Base-by-base conservation (phyloP, 2,113 vertebrate species). In the Acrocephalus arundinaceus region DNA sequence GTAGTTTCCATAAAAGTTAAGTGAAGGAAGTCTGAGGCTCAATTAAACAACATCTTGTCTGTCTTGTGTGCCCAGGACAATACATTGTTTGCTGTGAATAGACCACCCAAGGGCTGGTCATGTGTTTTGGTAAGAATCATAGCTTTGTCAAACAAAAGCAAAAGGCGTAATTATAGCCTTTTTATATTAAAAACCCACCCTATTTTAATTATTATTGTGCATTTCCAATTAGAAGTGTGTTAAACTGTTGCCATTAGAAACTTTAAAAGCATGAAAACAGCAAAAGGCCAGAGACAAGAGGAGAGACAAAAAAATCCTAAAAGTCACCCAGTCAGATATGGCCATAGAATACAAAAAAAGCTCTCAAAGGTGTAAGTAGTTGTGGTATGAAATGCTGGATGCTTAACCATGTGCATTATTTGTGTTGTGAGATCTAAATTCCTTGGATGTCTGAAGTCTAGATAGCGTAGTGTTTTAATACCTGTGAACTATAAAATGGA, bases 41-140 rank as follows among this genome's bases (percentile, higher is more conserved):
- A 85, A 49, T 73, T 91, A 78, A 94, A 92, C 61, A 89, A 85
- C 93, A 95, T 94, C 91, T 89, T 96, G 61, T 91, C 87, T 92
- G 14, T 89, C 84, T 95, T 94, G 70, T 85, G 37, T 95, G 89
- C 89, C 81, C 77, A 89, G 89, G 93, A 97, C 93, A 97, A 82
- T 89, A 87, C 86, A 91, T 94, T 96, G 96, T 97, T 96, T 92
- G 76, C 76, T 95, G 51, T 95, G 93, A 96, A 96, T 96, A 86
- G 95, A 88, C 95, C 91, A 96, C 97, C 97, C 93, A 35, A 96
- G 70, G 96, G 94, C 70, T 94, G 94, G 90, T 96, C 97, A 97
- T 94, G 94, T 97, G 95, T 90, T 94, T 96, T 95, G 85, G 91
- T 94, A 96, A 83, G 91, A 97, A 92, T 95, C 89, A 96, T 90